Conservation (phyloP, 2,888 invertebrate genomes). For the Apodemia zela region DNA sequence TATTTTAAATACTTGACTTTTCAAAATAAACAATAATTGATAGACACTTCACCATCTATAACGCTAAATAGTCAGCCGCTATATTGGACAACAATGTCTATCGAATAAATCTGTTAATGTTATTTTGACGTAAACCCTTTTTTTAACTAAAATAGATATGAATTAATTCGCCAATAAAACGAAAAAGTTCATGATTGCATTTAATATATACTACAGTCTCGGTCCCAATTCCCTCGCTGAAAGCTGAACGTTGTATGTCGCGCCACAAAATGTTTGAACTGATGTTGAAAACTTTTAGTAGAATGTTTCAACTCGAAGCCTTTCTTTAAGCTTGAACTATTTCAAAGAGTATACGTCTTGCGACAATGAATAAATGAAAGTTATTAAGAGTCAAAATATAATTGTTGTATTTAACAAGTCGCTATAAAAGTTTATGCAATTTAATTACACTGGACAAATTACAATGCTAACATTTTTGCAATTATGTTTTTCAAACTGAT, state of each 20-base stretch:
- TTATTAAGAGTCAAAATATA: neutral
- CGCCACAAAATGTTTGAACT: conserved; percentile 74
- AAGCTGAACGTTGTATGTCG: conserved; percentile 70
- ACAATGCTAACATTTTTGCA: too few relatives aligned
- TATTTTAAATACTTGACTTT: too few relatives aligned
- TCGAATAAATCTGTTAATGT: too few relatives aligned
- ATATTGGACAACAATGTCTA: too few relatives aligned
- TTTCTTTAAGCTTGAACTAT: conserved; percentile 49
- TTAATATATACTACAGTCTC: conserved; percentile 40
- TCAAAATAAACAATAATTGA: too few relatives aligned
- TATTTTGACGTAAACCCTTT: too few relatives aligned
- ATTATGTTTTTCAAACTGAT: too few relatives aligned
- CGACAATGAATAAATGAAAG: conserved; percentile 48
- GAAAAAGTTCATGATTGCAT: conserved; percentile 22
- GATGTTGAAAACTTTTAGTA: conserved; percentile 76
- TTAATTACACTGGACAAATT: neutral
- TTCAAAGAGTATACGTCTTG: conserved; percentile 40
- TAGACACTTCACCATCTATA: too few relatives aligned
- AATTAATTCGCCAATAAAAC: conserved; percentile 35
- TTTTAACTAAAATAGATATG: neutral
- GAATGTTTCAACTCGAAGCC: conserved; percentile 54
- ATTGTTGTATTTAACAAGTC: neutral
- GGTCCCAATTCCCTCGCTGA: conserved; percentile 46
- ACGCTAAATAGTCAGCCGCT: too few relatives aligned
- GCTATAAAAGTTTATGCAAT: neutral